Evolutionary conservation across 2,888 invertebrate genomes (phyloP), one percentile per base, ranked within the genome.

Genomic region (Scaptomyza tumidula): DNA sequence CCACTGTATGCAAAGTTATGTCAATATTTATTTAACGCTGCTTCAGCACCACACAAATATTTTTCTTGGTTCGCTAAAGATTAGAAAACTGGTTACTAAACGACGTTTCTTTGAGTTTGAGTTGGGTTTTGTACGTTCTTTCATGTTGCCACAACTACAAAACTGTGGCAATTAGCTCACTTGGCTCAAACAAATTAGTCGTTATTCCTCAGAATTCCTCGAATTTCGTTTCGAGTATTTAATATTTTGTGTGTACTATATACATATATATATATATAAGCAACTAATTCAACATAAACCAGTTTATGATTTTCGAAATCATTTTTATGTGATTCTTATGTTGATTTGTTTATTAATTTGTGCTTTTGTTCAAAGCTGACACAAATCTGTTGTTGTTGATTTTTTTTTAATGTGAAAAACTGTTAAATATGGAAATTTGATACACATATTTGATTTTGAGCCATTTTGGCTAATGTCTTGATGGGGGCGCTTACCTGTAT

Each of bases 291-390:
- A 39, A 37, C 57, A 59, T 64, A 60, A 77, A 77, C 77, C 48
- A 50, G 77, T 77, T 71, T 67, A 57, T 62, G 64, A 64, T 60
- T 64, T 70, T 59, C 57, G 24, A 67, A 73, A 63, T 72, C 43
- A 66, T 62, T 78, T 78, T 77, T 62, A 81, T 39, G 66, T 53
- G 66, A 19, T 50, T 82, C 78, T 77, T 77, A 80, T 82, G 85
- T 53, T 71, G 65, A 80, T 75, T 68, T 64, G 55, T 62, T 63
- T 58, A 70, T 57, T 65, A 63, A 78, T 68, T 76, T 64, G 43
- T 11, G 43, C 60, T 68, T 68, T 67, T 75, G 64, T 63, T 63
- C 58, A n/a, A 37, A 39, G 48, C 48, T 72, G 62, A 62, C 66
- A 69, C 61, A 79, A 81, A 85, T 80, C 52, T 74, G 39, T 44